Evolutionary conservation across 92 coral and sea anemone genomes (phyloP).

Genomic region (Desmophyllum pertusum): DNA sequence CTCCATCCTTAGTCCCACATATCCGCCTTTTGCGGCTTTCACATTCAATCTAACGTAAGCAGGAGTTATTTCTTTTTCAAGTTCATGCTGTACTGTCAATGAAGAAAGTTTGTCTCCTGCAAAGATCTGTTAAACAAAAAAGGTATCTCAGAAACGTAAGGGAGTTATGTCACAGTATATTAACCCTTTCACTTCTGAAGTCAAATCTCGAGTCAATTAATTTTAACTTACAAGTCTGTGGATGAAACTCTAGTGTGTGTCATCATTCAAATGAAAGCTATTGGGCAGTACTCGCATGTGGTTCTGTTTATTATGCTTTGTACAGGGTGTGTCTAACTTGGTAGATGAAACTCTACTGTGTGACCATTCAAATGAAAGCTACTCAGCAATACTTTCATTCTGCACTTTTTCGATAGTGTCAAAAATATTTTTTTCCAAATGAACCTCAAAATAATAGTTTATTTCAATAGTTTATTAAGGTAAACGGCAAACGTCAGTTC

Average conservation of each 20-base stretch:
- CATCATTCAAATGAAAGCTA: background rate
- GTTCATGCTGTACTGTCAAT: slow-evolving; percentile 52
- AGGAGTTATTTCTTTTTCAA: slow-evolving; percentile 51
- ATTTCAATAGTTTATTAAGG: too few relatives aligned
- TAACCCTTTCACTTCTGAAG: too few relatives aligned
- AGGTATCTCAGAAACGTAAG: background rate
- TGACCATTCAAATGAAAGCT: background rate
- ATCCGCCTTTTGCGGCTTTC: background rate
- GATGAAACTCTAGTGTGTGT: background rate
- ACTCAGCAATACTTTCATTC: background rate
- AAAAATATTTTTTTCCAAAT: too few relatives aligned
- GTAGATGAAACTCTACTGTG: background rate
- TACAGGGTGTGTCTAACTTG: too few relatives aligned
- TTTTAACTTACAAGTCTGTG: background rate
- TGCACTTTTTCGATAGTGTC: too few relatives aligned
- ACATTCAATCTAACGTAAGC: slow-evolving; percentile 49
- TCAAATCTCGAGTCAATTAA: too few relatives aligned
- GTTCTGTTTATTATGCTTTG: too few relatives aligned
- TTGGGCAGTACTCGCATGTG: background rate
- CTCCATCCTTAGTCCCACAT: slow-evolving; percentile 52
- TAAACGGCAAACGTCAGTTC: too few relatives aligned
- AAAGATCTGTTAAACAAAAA: slow-evolving; percentile 43
- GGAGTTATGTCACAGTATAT: too few relatives aligned
- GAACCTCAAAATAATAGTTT: too few relatives aligned
- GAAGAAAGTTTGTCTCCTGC: slow-evolving; percentile 37